Evolutionary conservation across 2,113 vertebrate species (phyloP), one percentile per base, ranked within the genome.

Genomic region (Picathartes gymnocephalus): DNA sequence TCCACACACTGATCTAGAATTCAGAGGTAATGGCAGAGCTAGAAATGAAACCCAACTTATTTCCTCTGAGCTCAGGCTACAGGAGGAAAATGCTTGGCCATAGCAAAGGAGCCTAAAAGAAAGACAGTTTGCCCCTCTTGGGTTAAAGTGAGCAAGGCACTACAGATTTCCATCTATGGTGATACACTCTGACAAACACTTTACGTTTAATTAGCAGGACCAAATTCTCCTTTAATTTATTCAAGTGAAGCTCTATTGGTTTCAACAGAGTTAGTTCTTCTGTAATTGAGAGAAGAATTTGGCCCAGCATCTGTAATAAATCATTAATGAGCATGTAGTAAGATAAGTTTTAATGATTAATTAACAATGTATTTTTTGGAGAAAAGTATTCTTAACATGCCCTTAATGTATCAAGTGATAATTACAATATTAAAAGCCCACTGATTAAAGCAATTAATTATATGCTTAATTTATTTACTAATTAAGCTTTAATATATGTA

Each of bases 291-390:
- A 69, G 76, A 96, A 97, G 84, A 93, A 96, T 96, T 95, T 97
- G 95, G 96, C 94, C 96, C 92, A 95, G 84, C 72, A 94, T 97
- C 69, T 95, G 79, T 94, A 98, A 98, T 98, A 97, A 98, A 98
- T 98, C 96, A 97, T 98, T 98, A 97, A 98, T 98, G 97, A 98
- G 57, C 92, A 95, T 97, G 94, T 97, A 97, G 96, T 97, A 97
- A 97, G 97, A 97, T 92, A 97, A 97, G 96, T 97, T 98, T 98
- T 97, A 98, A 98, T 98, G 98, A 98, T 98, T 98, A 98, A 98
- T 98, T 98, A 98, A 97, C 97, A 84, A 95, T 96, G 94, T 97
- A 97, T 97, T 98, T 97, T 98, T 98, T 93, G 84, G 79, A 95
- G 94, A 95, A 98, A 98, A 96, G 94, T 98, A 98, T 97, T 97